These are phyloP conservation scores for Sebastes hubbsi DNA, from an alignment of 2,797 vertebrate species.

Conservation along the genomic window DNA sequence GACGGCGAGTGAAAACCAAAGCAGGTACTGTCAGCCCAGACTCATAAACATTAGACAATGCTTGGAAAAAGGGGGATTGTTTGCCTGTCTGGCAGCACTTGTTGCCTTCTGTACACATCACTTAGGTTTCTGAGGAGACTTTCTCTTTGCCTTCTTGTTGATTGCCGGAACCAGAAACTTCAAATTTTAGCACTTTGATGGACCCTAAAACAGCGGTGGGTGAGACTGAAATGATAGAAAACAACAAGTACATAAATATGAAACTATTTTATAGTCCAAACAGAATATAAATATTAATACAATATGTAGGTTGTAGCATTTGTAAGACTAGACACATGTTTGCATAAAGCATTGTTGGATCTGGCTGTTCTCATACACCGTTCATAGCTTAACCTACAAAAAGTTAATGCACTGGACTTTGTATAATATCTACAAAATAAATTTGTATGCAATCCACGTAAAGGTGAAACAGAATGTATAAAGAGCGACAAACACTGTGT, in stretches of 20 bases:
- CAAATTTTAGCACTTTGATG: not conserved
- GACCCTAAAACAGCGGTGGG: not conserved
- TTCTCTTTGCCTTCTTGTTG: not conserved
- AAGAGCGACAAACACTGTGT: too few species aligned
- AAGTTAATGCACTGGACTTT: too few species aligned
- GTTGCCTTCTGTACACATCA: not conserved
- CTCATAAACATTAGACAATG: not conserved
- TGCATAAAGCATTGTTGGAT: too few species aligned
- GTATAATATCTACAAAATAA: too few species aligned
- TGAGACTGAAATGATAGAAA: not conserved
- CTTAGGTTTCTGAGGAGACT: not conserved
- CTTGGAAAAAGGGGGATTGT: not conserved
- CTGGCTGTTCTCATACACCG: too few species aligned
- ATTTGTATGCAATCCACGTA: too few species aligned
- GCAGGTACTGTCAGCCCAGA: not conserved
- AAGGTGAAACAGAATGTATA: too few species aligned
- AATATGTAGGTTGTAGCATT: not conserved
- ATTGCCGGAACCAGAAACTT: not conserved
- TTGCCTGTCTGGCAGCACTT: not conserved
- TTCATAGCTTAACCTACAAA: too few species aligned
- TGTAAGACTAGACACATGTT: too few species aligned
- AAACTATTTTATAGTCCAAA: not conserved
- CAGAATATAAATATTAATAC: not conserved
- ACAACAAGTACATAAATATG: not conserved
- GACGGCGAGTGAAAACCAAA: too few species aligned